Base-by-base conservation (phyloP, 2,113 vertebrate genomes). In the Coturnix japonica region DNA sequence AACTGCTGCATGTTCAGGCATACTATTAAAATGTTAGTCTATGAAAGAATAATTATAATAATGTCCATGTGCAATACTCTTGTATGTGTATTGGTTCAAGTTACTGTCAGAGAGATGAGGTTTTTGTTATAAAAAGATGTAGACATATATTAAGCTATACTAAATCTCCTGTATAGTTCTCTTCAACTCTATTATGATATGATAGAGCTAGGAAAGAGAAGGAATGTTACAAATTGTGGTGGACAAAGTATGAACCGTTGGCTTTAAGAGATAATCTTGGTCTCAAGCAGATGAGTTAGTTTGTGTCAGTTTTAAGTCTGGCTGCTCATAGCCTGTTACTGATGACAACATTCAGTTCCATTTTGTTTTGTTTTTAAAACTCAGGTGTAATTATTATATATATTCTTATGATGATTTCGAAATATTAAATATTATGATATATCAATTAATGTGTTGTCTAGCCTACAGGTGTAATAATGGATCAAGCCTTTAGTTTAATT, bases 21-120 rank as follows among this genome's bases (percentile, higher is more conserved):
- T 98, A 98, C 96, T 97, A 98, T 98, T 98, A 98, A 96, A 97
- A 96, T 98, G 96, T 98, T 98, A 98, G 97, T 98, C 98, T 97
- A 97, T 97, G 97, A 97, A 97, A 97, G 98, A 98, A 97, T 98
- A 97, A 98, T 97, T 98, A 96, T 98, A 97, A 98, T 98, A 98
- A 98, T 95, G 98, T 98, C 97, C 97, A 98, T 98, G 98, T 99
- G 98, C 98, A 99, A 99, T 99, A 98, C 97, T 98, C 97, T 96
- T 97, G 95, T 98, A 96, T 97, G 97, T 94, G 96, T 98, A 98
- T 98, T 98, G 97, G 96, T 98, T 97, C 97, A 97, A 97, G 96
- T 98, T 98, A 97, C 96, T 97, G 93, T 96, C 76, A 77, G 81
- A 94, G 85, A 91, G 85, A 89, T 89, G 89, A 96, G 94, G 93